These are phyloP conservation scores for Paratrypauchen microcephalus DNA, from an alignment of 2,797 vertebrate genomes.

Conservation along the genomic window DNA sequence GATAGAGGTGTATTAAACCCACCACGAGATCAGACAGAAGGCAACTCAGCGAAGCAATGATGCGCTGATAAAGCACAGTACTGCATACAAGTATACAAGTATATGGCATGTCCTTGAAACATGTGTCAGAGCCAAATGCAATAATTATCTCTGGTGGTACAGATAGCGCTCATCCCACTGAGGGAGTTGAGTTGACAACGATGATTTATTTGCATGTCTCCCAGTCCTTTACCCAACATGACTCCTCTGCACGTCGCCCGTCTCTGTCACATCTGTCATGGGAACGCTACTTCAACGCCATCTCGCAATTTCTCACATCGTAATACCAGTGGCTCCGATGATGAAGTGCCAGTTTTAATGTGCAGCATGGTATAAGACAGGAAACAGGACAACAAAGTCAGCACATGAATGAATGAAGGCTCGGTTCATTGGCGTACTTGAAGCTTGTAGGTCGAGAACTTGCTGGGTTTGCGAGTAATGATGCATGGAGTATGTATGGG, in stretches of 20 bases:
- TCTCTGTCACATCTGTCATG: slow-evolving; percentile 47
- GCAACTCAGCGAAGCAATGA: slow-evolving; percentile 15
- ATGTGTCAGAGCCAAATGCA: slow-evolving; percentile 38
- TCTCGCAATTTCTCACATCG: slow-evolving; percentile 37
- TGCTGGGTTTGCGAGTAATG: background rate
- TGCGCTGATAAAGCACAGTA: slow-evolving; percentile 41
- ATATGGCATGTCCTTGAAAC: slow-evolving; percentile 54
- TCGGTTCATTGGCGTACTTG: background rate
- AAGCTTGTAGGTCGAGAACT: background rate
- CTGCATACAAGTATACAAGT: slow-evolving; percentile 14
- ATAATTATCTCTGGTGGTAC: slow-evolving; percentile 53
- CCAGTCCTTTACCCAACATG: slow-evolving; percentile 25
- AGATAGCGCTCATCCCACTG: slow-evolving; percentile 24
- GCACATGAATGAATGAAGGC: background rate
- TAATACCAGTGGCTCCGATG: slow-evolving; percentile 25
- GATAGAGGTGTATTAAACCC: slow-evolving; percentile 19
- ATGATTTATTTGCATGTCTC: slow-evolving; percentile 62
- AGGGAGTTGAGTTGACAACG: slow-evolving; percentile 50
- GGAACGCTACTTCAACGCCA: slow-evolving; percentile 32
- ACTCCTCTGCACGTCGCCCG: slow-evolving; percentile 22
- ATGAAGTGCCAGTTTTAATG: slow-evolving; percentile 56
- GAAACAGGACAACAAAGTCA: slow-evolving; percentile 19
- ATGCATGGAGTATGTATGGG: background rate
- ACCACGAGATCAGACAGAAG: slow-evolving; percentile 3
- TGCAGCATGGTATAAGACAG: slow-evolving; percentile 11